Conservation (phyloP, 1,140 invertebrate species). For the Euborellia annulipes region DNA sequence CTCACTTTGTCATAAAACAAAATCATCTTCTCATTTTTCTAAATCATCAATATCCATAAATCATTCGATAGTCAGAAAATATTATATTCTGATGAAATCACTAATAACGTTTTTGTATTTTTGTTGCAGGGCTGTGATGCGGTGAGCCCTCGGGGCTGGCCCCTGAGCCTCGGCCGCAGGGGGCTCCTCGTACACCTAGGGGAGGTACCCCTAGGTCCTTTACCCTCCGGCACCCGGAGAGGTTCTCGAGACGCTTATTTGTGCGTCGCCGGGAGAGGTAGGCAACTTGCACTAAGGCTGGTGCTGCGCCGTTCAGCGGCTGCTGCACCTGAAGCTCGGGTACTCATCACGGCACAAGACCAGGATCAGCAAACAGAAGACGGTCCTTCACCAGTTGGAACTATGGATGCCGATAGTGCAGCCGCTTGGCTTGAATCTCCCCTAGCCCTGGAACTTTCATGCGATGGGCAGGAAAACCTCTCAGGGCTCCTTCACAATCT, state of each 20-base stretch:
- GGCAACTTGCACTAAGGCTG: slow-evolving; percentile 15
- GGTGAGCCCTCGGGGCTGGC: slow-evolving; percentile 30
- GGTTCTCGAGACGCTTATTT: slow-evolving; percentile 34
- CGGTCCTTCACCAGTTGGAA: too few relatives aligned
- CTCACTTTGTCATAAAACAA: too few relatives aligned
- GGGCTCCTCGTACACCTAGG: slow-evolving; percentile 30
- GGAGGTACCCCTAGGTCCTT: slow-evolving; percentile 24
- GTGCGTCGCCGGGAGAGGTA: slow-evolving; percentile 27
- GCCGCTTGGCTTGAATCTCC: slow-evolving; percentile 25
- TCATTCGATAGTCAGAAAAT: too few relatives aligned
- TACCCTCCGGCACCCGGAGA: slow-evolving; percentile 20
- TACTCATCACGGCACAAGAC: slow-evolving; percentile 28
- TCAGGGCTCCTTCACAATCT: slow-evolving; percentile 42
- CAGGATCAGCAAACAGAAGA: slow-evolving; percentile 28
- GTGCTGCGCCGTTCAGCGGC: background rate
- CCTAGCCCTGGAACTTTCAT: slow-evolving; percentile 13
- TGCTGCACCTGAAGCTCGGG: slow-evolving; percentile 18
- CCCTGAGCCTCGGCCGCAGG: slow-evolving; percentile 27
- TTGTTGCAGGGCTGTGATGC: slow-evolving; percentile 31
- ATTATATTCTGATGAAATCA: too few relatives aligned
- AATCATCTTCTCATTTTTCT: too few relatives aligned
- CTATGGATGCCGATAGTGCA: slow-evolving; percentile 29
- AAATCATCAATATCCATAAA: too few relatives aligned
- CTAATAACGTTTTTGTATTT: too few relatives aligned
- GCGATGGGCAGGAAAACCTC: slow-evolving; percentile 30